Evolutionary conservation across 2,113 vertebrate genomes (phyloP).

Genomic region (Neodon shergylaensis): DNA sequence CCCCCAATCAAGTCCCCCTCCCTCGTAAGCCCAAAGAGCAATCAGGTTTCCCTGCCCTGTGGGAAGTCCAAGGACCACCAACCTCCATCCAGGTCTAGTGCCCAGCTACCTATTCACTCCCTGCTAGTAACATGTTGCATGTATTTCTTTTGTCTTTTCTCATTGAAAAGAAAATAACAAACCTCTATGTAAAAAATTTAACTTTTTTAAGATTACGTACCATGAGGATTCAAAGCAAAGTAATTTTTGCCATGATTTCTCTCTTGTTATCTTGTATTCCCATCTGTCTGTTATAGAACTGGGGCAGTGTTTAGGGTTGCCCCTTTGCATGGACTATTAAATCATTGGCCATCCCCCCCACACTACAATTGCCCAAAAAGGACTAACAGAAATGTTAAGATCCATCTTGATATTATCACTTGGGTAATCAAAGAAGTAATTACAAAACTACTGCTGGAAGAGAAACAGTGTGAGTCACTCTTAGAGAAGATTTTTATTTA

Average conservation of each 20-base stretch:
- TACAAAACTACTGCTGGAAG: constrained; percentile 80
- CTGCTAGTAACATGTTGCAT: constrained; percentile 65
- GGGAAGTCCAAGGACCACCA: no score
- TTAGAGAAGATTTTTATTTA: constrained; percentile 72
- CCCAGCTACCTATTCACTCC: constrained; percentile 58
- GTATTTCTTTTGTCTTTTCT: constrained; percentile 67
- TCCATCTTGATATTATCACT: constrained; percentile 77
- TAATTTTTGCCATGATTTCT: constrained; percentile 81
- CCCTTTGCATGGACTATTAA: constrained; percentile 71
- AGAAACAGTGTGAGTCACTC: constrained; percentile 75
- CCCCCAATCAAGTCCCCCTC: no score
- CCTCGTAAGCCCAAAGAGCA: no score
- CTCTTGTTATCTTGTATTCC: constrained; percentile 80
- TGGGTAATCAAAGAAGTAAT: constrained; percentile 81
- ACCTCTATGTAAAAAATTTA: constrained; percentile 69
- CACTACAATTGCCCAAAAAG: constrained; percentile 80
- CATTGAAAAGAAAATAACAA: constrained; percentile 77
- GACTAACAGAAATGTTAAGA: constrained; percentile 79
- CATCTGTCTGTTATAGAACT: constrained; percentile 76
- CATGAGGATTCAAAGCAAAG: constrained; percentile 79
- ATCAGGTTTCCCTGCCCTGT: no score
- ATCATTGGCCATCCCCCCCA: constrained; percentile 67
- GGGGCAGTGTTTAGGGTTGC: constrained; percentile 58
- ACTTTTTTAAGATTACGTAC: constrained; percentile 69
- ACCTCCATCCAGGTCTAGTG: no score